These are phyloP conservation scores for Halcyon malimbica DNA, from an alignment of 2,113 vertebrate species.

Conservation along the genomic window DNA sequence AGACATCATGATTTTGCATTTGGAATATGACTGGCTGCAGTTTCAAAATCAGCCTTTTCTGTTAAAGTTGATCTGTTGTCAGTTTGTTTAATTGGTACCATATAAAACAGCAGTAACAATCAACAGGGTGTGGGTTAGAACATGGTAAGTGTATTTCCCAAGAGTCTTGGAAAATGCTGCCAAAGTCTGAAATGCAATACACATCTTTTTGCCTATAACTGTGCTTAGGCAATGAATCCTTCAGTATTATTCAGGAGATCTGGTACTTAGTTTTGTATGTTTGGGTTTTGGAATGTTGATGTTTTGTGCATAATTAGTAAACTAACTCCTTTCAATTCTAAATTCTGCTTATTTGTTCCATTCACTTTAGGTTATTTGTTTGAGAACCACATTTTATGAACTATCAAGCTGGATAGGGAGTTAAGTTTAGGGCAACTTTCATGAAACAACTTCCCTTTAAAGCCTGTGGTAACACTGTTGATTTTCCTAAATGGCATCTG, in stretches of 20 bases:
- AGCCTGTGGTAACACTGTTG: not conserved
- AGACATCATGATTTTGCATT: not conserved
- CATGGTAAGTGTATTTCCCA: not conserved
- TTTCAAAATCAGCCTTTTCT: constrained; percentile 1
- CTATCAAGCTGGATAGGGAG: not conserved
- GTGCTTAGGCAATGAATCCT: not conserved
- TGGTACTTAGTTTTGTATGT: constrained; percentile 10
- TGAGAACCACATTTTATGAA: not conserved
- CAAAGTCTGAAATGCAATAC: not conserved
- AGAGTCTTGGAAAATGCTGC: not conserved
- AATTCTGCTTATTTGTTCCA: not conserved
- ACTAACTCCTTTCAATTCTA: not conserved
- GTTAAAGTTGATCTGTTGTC: not conserved
- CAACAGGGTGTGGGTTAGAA: not conserved
- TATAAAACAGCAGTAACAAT: not conserved
- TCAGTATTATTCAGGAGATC: not conserved
- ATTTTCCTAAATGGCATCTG: not conserved
- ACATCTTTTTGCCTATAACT: not conserved
- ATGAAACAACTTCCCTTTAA: not conserved
- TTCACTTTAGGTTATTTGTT: not conserved
- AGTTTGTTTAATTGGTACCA: not conserved
- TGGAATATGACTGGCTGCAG: not conserved
- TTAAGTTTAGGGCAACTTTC: not conserved
- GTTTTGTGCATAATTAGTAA: not conserved
- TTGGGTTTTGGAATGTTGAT: not conserved